Evolutionary conservation across 2,888 invertebrate species (phyloP).

Genomic region (Harmothoe impar): DNA sequence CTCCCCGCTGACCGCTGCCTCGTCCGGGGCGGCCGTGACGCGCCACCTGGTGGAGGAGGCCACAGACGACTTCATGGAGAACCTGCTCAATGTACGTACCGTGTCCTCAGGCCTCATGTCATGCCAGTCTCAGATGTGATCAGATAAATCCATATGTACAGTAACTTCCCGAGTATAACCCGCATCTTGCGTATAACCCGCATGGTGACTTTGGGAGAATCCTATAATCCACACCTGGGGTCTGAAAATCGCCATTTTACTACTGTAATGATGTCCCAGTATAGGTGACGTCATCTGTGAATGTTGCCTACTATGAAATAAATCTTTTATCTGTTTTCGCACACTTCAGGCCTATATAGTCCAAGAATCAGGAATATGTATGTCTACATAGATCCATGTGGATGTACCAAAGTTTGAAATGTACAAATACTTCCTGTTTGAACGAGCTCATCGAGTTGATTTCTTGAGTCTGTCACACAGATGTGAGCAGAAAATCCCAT

Average conservation of each 20-base stretch:
- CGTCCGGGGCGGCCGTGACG: slow-evolving; percentile 71
- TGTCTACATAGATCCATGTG: no score
- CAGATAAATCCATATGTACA: not conserved
- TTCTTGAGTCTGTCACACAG: not conserved
- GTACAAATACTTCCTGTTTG: not conserved
- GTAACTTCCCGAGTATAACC: not conserved
- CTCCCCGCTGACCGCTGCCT: slow-evolving; percentile 72
- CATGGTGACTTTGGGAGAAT: not conserved
- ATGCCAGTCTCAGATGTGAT: not conserved
- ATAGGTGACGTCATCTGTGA: not conserved
- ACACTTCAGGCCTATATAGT: no score
- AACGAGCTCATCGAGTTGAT: not conserved
- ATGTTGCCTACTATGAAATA: not conserved
- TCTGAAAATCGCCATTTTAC: no score
- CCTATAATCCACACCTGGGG: not conserved
- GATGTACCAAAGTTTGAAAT: not conserved
- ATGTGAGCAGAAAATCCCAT: not conserved
- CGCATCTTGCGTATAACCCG: no score
- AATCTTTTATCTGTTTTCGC: not conserved
- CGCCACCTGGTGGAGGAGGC: slow-evolving; percentile 72
- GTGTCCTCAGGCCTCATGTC: no score
- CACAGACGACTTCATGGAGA: slow-evolving; percentile 70
- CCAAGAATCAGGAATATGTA: no score
- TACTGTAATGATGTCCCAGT: not conserved
- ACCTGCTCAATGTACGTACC: slow-evolving; percentile 72